Percentiles rank a stretch among this genome's conserved stretches.
Evolutionary conservation across 1,140 invertebrate genomes (phyloP).

Genomic region (Neodiprion fabricii): DNA sequence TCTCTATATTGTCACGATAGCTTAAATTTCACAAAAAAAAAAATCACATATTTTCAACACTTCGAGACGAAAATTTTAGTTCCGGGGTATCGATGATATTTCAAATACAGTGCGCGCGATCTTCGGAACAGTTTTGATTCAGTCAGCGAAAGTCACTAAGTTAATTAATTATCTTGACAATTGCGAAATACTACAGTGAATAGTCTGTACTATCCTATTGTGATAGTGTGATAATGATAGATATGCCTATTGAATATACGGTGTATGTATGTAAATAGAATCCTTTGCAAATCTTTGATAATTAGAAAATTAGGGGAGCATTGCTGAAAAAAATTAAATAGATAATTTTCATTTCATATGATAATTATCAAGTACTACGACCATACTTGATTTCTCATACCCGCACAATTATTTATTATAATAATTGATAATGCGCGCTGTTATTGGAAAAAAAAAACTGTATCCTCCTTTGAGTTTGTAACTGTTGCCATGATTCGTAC

Average conservation of each 20-base stretch:
- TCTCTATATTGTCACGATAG: no score
- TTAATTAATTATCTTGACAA: slow-evolving; percentile 5
- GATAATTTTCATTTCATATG: no score
- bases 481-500: background rate
- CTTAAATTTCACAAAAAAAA: no score
- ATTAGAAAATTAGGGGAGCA: slow-evolving; percentile 21
- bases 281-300: slow-evolving; percentile 35
- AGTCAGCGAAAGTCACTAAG: background rate
- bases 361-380: no score
- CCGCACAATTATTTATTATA: no score
- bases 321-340: no score
- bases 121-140: background rate
- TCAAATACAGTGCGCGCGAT: background rate
- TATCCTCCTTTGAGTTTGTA: background rate
- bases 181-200: slow-evolving; percentile 4
- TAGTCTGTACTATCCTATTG: slow-evolving; percentile 17
- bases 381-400: no score
- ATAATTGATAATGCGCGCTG: background rate
- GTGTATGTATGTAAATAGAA: slow-evolving; percentile 51
- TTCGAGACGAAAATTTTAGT: no score
- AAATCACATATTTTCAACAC: no score
- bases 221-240: slow-evolving; percentile 33
- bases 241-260: slow-evolving; percentile 27
- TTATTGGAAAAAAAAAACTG: background rate
- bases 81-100: no score